Percentiles rank a stretch among this genome's conserved stretches.
Evolutionary conservation across 2,113 vertebrate species (phyloP).

Genomic region (Pituophis catenifer): DNA sequence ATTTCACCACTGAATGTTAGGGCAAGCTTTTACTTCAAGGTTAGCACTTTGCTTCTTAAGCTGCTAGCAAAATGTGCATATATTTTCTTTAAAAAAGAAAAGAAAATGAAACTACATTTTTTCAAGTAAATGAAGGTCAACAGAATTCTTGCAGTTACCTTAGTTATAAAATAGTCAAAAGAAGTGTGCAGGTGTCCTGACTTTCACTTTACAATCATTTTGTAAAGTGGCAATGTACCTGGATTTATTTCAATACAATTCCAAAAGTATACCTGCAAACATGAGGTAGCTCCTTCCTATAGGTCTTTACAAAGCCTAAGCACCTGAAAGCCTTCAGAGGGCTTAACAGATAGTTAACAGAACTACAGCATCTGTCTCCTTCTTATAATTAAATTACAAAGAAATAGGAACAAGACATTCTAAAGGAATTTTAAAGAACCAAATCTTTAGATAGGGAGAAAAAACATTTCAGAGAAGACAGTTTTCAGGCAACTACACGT

Average conservation of each 20-base stretch:
- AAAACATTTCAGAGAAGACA: background rate
- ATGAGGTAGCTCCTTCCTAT: background rate
- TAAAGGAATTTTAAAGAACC: background rate
- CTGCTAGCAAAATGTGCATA: background rate
- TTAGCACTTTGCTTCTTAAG: background rate
- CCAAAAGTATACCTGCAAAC: background rate
- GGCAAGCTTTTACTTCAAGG: background rate
- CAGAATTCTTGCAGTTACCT: background rate
- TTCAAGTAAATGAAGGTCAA: background rate
- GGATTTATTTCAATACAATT: background rate
- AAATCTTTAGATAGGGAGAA: background rate
- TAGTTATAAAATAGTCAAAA: background rate
- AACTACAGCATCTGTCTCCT: background rate
- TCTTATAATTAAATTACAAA: background rate
- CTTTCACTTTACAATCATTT: background rate
- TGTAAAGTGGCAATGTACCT: background rate
- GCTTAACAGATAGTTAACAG: background rate
- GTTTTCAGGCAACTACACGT: background rate
- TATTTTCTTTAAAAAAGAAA: background rate
- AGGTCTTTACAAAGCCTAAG: background rate
- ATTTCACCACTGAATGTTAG: background rate
- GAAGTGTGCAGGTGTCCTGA: background rate
- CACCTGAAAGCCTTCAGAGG: background rate
- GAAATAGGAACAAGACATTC: background rate
- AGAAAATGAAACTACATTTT: background rate